Base-by-base conservation (phyloP, 2,888 invertebrate genomes). In the Timema cristinae region DNA sequence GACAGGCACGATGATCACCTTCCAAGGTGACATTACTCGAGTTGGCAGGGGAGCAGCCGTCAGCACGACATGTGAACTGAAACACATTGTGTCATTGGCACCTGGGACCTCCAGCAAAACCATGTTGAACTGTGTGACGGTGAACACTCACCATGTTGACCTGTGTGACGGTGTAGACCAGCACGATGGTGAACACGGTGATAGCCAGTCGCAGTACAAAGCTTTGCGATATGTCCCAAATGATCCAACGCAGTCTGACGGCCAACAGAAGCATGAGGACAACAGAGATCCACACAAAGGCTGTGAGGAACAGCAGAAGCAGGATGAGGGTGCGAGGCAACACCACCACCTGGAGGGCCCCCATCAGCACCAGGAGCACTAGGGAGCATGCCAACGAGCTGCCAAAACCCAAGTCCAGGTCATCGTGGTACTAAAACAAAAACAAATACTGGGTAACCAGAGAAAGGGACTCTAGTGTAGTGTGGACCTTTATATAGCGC, bases 81-180 rank as follows among this genome's bases (percentile, higher is more conserved):
- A 73, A 71, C 67, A 67, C 47, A 71, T 8, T n/a, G 70, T n/a
- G 11, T 67, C 66, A 52, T 10, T 15, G 76, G 88, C 93, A 88
- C 85, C 32, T 32, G 32, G 32, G 32, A 32, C 32, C 4, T 32
- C 2, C 4, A 32, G 32, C 4, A 4, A 32, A 32, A 95, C 95
- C 86, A 95, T 93, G 86, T 96, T 96, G 74, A 95, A 93, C 85
- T 95, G 95, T 68, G 94, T 93, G 75, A 95, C 93, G 67, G 94
- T 91, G 81, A 32, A 16, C 76, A 88, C 93, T 88, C 85, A 95
- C 95, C 86, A 95, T 93, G 86, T 96, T 96, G 74, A 95, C 93
- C 85, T 95, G 95, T 68, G 94, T 93, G 75, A 95, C 93, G 67
- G 94, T 91, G 81, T 95, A 95, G 52, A 95, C 90, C 72, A 95